Base-by-base conservation (phyloP, 2,113 vertebrate genomes). In the Sardina pilchardus region DNA sequence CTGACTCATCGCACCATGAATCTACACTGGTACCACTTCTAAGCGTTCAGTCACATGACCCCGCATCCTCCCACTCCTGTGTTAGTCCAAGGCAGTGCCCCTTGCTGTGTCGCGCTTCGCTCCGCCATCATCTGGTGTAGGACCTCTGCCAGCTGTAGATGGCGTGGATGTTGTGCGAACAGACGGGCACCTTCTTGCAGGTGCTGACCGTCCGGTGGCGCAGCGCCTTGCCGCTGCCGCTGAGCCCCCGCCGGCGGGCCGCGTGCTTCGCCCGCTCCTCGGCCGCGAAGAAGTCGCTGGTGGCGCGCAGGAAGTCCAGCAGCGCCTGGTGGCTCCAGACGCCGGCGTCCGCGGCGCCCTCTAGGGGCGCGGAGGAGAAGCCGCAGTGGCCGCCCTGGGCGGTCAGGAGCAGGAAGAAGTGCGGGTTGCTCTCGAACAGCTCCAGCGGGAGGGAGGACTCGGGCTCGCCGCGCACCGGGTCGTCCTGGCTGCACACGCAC, bases 131-230 rank as follows among this genome's bases (percentile, higher is more conserved):
- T 59, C 95, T 93, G 82, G 96, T 96, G 78, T 96, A 96, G 85
- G 96, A 96, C 88, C 95, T 92, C 89, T 96, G 96, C 96, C 96
- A 96, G 67, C 91, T 96, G 89, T 94, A 96, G 90, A 96, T 95
- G 71, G 94, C 92, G 0, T 95, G 95, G 86, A 96, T 96, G 86
- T 95, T 96, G 88, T 96, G 96, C 24, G 95, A 95, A 90, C 96
- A 96, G 21, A 86, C 90, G 8, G 94, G 94, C 50, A 94, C 84
- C 56, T 88, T 91, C 90, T 94, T 96, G 90, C 93, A 96, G 0
- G 93, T 94, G 87, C 95, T 95, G 88, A 94, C 89, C 1, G 94
- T 95, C 85, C 94, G 95, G 85, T 93, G 89, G 26, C 94, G 93
- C 87, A 96, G 94, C 47, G 56, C 85, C 83, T 91, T 93, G 21